Base-by-base conservation (phyloP, 2,113 vertebrate species). In the Oceanites oceanicus region DNA sequence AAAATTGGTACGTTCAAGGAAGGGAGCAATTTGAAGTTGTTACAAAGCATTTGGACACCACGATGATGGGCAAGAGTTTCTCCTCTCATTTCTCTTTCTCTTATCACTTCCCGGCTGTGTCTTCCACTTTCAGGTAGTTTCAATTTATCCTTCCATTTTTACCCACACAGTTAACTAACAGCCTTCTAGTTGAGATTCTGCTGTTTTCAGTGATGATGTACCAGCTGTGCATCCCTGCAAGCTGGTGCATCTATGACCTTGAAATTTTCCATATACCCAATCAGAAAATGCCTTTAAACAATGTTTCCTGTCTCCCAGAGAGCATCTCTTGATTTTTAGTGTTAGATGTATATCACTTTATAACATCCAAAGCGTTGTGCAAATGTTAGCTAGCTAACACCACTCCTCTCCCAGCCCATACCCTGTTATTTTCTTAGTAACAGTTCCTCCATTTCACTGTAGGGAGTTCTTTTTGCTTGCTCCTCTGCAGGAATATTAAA, bases 151-250 rank as follows among this genome's bases (percentile, higher is more conserved):
- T 84, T 92, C 73, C 58, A 87, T 87, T 96, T 93, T 95, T 91
- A 91, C 73, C 73, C 73, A 34, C 68, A 22, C 32, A 52, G 63
- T 83, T 95, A 86, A 38, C 82, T 88, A 80, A 80, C 67, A 94
- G 55, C 59, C 50, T 92, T 59, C 1, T 32, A 67, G 86, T 58
- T 75, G 75, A 79, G 89, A 82, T 75, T 83, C 86, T 95, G 53
- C 73, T 89, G 73, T 4, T 42, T 92, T 75, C 50, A 50, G 94
- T 50, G 68, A 47, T 71, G 86, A 94, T 91, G 58, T 68, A 78
- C 94, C 95, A 97, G 97, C 96, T 95, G 83, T 94, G 88, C 97
- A 85, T 78, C 88, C 80, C 81, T 95, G 88, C 92, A 89, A 94
- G 76, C 79, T 77, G 52, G 11, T 58, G 44, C 80, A 56, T 0